A percentile compares a stretch with the other conserved stretches of the same genome.
These are phyloP conservation scores for Drosophila atripex DNA, from an alignment of 2,888 invertebrate genomes.

Conservation along the genomic window DNA sequence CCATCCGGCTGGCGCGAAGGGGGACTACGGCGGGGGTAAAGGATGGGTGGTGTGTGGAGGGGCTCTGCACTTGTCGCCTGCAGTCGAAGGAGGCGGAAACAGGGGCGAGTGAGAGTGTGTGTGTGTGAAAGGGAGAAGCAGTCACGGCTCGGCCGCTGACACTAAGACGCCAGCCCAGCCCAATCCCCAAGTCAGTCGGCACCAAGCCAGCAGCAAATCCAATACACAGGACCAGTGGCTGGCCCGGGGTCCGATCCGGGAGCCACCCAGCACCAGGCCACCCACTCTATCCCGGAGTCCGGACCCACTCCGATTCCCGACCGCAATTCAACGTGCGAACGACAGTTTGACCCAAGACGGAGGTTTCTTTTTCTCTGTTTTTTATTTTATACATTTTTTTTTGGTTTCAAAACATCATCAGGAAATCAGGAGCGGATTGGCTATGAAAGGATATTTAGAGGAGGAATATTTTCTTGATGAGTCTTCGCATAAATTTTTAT, in stretches of 20 bases:
- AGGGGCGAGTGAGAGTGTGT: slow-evolving; percentile 16
- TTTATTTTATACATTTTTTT: slow-evolving; percentile 34
- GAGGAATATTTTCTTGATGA: too few species aligned
- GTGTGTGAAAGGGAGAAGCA: slow-evolving; percentile 14
- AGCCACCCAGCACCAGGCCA: not conserved
- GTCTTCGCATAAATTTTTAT: not conserved
- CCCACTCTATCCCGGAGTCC: not conserved
- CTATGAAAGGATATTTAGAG: not conserved
- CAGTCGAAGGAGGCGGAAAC: slow-evolving; percentile 42
- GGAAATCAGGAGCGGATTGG: slow-evolving; percentile 35
- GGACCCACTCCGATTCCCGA: slow-evolving; percentile 36
- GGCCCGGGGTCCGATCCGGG: slow-evolving; percentile 25
- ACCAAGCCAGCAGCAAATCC: slow-evolving; percentile 60
- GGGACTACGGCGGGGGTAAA: slow-evolving; percentile 9
- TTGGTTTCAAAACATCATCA: slow-evolving; percentile 63
- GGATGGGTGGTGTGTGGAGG: slow-evolving; percentile 20
- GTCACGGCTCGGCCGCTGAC: slow-evolving; percentile 62
- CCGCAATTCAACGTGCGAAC: slow-evolving; percentile 78
- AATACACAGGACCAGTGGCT: slow-evolving; percentile 63
- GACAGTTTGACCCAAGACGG: slow-evolving; percentile 73
- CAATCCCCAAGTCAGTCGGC: slow-evolving; percentile 38
- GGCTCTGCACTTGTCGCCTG: slow-evolving; percentile 42
- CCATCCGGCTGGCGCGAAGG: slow-evolving; percentile 36
- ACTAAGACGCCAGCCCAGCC: slow-evolving; percentile 71
- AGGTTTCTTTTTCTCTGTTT: slow-evolving; percentile 19